These are phyloP conservation scores for Brenthis daphne DNA, from an alignment of 2,888 invertebrate genomes.

Conservation along the genomic window DNA sequence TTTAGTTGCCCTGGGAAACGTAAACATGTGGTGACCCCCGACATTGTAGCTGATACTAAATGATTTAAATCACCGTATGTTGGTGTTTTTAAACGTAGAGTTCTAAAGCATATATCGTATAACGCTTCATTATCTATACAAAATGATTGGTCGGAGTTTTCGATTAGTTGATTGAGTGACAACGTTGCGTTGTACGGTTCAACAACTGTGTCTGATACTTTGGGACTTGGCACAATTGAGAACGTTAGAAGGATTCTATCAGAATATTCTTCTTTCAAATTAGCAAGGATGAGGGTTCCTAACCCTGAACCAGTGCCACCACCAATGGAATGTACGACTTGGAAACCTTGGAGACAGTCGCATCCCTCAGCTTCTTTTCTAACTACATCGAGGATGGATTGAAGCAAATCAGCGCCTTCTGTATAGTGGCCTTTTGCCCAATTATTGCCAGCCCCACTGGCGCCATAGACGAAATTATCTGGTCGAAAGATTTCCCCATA, in stretches of 20 bases:
- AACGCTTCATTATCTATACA: slow-evolving; percentile 90
- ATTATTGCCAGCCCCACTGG: slow-evolving; percentile 81
- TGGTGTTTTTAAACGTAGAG: slow-evolving; percentile 86
- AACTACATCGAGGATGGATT: slow-evolving; percentile 81
- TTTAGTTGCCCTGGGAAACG: slow-evolving; percentile 77
- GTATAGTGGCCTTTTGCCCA: slow-evolving; percentile 86
- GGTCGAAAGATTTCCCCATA: slow-evolving; percentile 87
- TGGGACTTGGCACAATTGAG: slow-evolving; percentile 87
- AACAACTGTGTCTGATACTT: slow-evolving; percentile 87
- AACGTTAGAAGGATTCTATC: slow-evolving; percentile 87
- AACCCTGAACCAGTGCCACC: slow-evolving; percentile 89
- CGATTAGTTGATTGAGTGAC: slow-evolving; percentile 84
- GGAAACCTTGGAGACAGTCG: slow-evolving; percentile 85
- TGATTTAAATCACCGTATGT: slow-evolving; percentile 89
- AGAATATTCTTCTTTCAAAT: slow-evolving; percentile 87
- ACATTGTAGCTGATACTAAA: slow-evolving; percentile 66
- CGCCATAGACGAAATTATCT: slow-evolving; percentile 86
- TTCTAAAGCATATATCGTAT: slow-evolving; percentile 90
- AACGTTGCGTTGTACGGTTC: slow-evolving; percentile 87
- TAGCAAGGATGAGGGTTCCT: slow-evolving; percentile 85
- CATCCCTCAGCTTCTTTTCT: slow-evolving; percentile 84
- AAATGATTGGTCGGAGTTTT: slow-evolving; percentile 84
- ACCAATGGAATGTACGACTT: slow-evolving; percentile 85
- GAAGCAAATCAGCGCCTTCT: slow-evolving; percentile 84
- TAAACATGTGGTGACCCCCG: slow-evolving; percentile 70